Evolutionary conservation across 1,140 invertebrate genomes (phyloP).

Genomic region (Yoshiicerus persimilis): DNA sequence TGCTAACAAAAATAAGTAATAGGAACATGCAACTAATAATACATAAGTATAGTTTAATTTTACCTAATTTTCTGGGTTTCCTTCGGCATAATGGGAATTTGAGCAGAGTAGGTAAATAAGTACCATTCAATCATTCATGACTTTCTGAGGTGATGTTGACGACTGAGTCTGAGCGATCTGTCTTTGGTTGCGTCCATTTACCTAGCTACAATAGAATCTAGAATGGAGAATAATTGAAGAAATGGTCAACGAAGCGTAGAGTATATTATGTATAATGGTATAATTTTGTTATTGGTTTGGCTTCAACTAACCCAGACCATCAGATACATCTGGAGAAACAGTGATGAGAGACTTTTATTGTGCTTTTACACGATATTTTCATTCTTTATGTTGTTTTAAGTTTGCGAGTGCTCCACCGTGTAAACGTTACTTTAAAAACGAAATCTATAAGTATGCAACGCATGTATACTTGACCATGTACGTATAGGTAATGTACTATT

Average conservation of each 20-base stretch:
- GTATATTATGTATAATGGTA: not conserved
- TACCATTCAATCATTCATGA: not conserved
- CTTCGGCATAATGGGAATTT: not conserved
- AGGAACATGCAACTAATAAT: not conserved
- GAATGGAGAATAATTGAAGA: not conserved
- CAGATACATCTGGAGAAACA: not conserved
- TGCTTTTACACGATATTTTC: not conserved
- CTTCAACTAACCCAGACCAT: not conserved
- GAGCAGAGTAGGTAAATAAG: not conserved
- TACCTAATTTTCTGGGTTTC: conserved; percentile 1
- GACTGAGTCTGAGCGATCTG: no score
- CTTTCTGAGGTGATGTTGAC: not conserved
- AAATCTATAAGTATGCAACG: not conserved
- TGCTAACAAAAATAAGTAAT: not conserved
- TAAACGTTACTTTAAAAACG: not conserved
- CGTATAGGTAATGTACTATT: no score
- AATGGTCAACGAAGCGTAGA: not conserved
- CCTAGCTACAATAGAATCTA: no score
- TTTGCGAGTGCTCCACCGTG: not conserved
- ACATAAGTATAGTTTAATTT: not conserved
- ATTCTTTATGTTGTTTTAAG: not conserved
- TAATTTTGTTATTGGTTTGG: not conserved
- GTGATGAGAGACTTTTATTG: not conserved
- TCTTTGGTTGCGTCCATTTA: no score
- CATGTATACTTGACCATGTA: not conserved